These are phyloP conservation scores for Hippotragus niger DNA, from an alignment of 2,113 vertebrate genomes.

Conservation along the genomic window DNA sequence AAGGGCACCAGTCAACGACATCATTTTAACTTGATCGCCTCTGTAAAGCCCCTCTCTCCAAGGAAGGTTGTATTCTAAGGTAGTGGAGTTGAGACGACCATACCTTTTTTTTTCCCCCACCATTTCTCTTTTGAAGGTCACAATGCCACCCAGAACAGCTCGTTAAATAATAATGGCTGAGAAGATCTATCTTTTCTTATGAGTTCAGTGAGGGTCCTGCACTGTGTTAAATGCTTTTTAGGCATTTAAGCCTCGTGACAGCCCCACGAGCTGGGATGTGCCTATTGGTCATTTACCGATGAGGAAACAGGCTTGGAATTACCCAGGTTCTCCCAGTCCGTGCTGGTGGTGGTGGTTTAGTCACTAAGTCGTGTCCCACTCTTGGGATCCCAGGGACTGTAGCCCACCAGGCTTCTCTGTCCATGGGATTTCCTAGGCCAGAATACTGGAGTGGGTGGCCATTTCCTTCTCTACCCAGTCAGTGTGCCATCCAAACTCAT, in stretches of 20 bases:
- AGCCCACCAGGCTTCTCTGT: not conserved
- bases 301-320: not conserved
- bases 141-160: not conserved
- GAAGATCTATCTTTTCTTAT: not conserved
- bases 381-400: not conserved
- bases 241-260: not conserved
- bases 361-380: not conserved
- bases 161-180: not conserved
- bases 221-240: not conserved
- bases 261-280: not conserved
- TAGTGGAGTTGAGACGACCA: not conserved
- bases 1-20: not conserved
- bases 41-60: not conserved
- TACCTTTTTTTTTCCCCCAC: accelerated
- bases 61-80: not conserved
- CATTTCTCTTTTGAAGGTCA: not conserved
- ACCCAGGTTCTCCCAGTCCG: not conserved
- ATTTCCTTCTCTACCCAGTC: not conserved
- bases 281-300: not conserved
- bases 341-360: not conserved
- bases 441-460: not conserved
- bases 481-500: not conserved
- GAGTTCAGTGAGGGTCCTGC: accelerated
- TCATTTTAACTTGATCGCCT: not conserved
- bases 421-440: not conserved